phyloP scores from a whole-genome alignment of 2,797 vertebrate genomes.

The Phataginus tetradactyla region DNA sequence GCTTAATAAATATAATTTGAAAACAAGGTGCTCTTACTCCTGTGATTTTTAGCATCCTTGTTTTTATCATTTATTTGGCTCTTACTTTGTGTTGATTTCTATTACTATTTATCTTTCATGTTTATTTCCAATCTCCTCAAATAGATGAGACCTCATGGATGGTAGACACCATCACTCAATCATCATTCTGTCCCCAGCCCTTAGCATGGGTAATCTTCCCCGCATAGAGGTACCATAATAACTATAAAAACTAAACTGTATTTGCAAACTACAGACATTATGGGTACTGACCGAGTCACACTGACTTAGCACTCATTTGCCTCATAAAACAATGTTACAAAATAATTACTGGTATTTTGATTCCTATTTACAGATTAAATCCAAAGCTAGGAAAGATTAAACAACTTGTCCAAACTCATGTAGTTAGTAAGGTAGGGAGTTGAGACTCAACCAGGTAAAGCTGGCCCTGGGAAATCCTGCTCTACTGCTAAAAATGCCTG shows the following conservation, averaged over 20 bases:
- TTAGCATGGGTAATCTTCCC: background rate
- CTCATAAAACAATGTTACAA: background rate
- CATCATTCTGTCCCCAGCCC: background rate
- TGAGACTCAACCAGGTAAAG: background rate
- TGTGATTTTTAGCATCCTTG: background rate
- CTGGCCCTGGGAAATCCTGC: background rate
- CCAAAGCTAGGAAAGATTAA: background rate
- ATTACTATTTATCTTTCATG: background rate
- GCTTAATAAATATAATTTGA: background rate
- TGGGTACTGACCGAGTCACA: background rate
- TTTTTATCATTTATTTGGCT: background rate
- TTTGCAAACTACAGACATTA: background rate
- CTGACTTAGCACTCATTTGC: background rate
- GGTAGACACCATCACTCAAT: background rate
- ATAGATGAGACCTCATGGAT: background rate
- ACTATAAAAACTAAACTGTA: background rate
- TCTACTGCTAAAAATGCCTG: background rate
- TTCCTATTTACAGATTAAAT: background rate
- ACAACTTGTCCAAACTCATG: background rate
- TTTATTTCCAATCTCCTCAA: background rate
- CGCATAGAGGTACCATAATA: background rate
- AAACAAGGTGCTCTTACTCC: background rate
- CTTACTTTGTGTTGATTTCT: constrained; percentile 5
- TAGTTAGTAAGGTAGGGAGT: background rate
- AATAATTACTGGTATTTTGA: background rate